Percentiles rank a stretch among this genome's conserved stretches.
Conservation (phyloP, 2,113 vertebrate species). For the Haliaeetus leucogaster region DNA sequence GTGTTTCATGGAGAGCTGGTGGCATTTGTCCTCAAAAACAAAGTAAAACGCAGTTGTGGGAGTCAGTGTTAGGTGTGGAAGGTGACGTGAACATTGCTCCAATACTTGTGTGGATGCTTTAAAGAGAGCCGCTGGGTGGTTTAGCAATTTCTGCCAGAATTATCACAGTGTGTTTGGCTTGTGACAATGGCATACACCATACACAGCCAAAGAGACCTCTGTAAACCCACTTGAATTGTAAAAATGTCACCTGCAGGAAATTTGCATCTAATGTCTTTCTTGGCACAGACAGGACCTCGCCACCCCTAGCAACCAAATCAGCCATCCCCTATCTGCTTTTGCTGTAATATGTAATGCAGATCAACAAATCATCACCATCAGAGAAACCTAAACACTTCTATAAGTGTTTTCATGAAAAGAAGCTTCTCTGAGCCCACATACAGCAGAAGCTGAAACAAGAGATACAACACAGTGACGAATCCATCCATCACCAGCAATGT, state of each 20-base stretch:
- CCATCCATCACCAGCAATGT: background rate
- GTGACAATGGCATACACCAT: background rate
- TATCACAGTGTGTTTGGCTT: background rate
- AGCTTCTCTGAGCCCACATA: background rate
- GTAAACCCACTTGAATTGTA: background rate
- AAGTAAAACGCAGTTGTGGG: background rate
- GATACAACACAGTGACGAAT: background rate
- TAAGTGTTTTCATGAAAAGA: background rate
- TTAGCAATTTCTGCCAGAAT: background rate
- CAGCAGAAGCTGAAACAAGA: background rate
- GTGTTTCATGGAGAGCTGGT: background rate
- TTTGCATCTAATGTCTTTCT: constrained; percentile 13
- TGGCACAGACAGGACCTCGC: background rate
- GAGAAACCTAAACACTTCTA: background rate
- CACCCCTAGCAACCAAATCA: background rate
- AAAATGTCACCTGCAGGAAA: background rate
- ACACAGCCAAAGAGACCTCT: background rate
- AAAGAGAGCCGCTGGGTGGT: background rate
- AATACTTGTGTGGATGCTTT: background rate
- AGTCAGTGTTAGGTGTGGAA: background rate
- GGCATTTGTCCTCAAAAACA: background rate
- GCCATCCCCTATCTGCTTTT: background rate
- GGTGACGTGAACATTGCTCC: background rate
- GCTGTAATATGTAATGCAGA: background rate
- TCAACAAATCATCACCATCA: background rate